Evolutionary conservation across 2,113 vertebrate species (phyloP).

Genomic region (Ciconia boyciana): DNA sequence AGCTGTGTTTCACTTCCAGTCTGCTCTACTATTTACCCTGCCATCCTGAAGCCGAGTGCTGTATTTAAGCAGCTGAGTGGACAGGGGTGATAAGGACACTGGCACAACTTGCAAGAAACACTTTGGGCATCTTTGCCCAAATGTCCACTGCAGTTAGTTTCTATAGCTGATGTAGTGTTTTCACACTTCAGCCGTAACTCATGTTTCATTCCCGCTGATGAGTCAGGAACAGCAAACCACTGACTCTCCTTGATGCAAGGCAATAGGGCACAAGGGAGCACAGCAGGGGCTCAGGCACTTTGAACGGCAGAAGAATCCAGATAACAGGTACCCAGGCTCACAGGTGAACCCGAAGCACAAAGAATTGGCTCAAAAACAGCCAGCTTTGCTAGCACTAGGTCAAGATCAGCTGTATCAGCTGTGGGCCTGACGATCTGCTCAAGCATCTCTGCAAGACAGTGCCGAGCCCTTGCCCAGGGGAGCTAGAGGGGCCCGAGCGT

Average conservation of each 20-base stretch:
- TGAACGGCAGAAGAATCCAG: background rate
- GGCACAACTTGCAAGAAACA: background rate
- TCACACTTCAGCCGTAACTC: background rate
- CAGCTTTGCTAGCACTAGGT: background rate
- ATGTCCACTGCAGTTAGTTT: background rate
- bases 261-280: background rate
- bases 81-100: background rate
- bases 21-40: background rate
- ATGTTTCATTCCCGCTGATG: background rate
- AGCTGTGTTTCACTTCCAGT: background rate
- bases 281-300: background rate
- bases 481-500: background rate
- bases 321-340: background rate
- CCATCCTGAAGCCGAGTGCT: background rate
- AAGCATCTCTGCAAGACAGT: background rate
- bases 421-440: background rate
- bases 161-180: background rate
- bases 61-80: background rate
- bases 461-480: background rate
- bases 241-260: background rate
- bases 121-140: background rate
- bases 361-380: background rate
- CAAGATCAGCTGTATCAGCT: background rate
- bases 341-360: background rate
- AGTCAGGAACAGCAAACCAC: constrained; percentile 24